Percentiles rank a stretch among this genome's conserved stretches.
Conservation (phyloP, 2,797 vertebrate species). For the Dromococcyx pavoninus region DNA sequence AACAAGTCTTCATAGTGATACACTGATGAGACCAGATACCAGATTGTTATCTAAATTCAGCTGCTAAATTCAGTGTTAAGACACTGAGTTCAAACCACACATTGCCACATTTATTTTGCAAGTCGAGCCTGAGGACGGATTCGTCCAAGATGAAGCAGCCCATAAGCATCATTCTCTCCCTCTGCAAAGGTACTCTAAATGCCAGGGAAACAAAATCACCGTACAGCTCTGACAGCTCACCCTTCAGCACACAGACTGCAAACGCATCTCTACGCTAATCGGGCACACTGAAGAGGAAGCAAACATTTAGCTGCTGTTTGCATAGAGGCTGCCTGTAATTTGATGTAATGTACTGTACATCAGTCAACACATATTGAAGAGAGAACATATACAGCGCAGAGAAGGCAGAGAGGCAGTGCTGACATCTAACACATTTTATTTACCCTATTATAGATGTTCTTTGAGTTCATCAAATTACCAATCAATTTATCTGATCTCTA, state of each 20-base stretch:
- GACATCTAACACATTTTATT: constrained; percentile 65
- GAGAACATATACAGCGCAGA: not conserved
- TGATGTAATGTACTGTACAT: constrained; percentile 56
- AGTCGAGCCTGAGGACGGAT: constrained; percentile 58
- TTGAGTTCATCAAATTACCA: constrained; percentile 68
- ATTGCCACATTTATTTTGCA: constrained; percentile 69
- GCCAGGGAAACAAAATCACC: constrained; percentile 52
- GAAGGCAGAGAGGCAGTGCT: constrained; percentile 29
- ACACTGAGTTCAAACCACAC: constrained; percentile 69
- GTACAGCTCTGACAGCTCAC: constrained; percentile 48
- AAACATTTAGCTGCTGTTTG: constrained; percentile 61
- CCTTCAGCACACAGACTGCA: constrained; percentile 29
- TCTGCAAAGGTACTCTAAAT: constrained; percentile 38
- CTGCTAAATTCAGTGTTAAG: constrained; percentile 71
- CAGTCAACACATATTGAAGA: constrained; percentile 65
- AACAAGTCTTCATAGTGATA: constrained; percentile 65
- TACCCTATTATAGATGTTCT: constrained; percentile 67
- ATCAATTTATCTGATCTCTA: constrained; percentile 67
- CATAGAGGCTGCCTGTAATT: constrained; percentile 54
- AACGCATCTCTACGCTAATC: not conserved
- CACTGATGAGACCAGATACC: constrained; percentile 69
- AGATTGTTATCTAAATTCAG: constrained; percentile 73
- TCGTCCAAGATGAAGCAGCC: constrained; percentile 45
- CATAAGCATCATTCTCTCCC: constrained; percentile 34
- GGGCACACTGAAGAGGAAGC: constrained; percentile 3